Evolutionary conservation across 1,140 invertebrate genomes (phyloP).

Genomic region (Pseudomyrmex cubaensis): DNA sequence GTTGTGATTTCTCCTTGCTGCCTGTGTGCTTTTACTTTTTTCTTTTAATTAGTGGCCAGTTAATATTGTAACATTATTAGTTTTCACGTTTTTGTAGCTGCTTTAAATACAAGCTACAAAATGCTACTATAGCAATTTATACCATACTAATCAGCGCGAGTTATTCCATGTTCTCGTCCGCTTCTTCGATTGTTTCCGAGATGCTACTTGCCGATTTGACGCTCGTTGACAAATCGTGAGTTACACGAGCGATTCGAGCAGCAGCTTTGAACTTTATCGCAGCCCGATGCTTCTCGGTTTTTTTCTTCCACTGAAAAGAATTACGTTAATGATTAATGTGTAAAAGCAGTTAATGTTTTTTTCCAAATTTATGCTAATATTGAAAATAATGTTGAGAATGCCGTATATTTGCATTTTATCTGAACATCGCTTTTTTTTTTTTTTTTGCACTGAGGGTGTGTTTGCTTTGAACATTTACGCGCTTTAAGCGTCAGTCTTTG

Average conservation of each 20-base stretch:
- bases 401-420: no score
- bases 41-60: slow-evolving; percentile 6
- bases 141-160: neutral
- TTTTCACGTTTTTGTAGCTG: neutral
- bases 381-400: no score
- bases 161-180: slow-evolving; percentile 60
- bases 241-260: slow-evolving; percentile 85
- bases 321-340: neutral
- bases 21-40: slow-evolving; percentile 48
- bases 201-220: slow-evolving; percentile 70
- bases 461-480: no score
- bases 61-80: neutral
- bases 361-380: neutral
- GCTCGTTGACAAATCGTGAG: slow-evolving; percentile 79
- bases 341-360: neutral
- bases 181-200: slow-evolving; percentile 67
- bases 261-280: slow-evolving; percentile 89
- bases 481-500: no score
- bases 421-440: no score
- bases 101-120: neutral
- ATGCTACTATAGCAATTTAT: neutral
- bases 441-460: no score
- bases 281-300: slow-evolving; percentile 88
- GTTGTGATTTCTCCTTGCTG: slow-evolving; percentile 40
- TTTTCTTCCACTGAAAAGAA: slow-evolving; percentile 88